Conservation (phyloP, 2,797 vertebrate species). For the Uromys caudimaculatus region DNA sequence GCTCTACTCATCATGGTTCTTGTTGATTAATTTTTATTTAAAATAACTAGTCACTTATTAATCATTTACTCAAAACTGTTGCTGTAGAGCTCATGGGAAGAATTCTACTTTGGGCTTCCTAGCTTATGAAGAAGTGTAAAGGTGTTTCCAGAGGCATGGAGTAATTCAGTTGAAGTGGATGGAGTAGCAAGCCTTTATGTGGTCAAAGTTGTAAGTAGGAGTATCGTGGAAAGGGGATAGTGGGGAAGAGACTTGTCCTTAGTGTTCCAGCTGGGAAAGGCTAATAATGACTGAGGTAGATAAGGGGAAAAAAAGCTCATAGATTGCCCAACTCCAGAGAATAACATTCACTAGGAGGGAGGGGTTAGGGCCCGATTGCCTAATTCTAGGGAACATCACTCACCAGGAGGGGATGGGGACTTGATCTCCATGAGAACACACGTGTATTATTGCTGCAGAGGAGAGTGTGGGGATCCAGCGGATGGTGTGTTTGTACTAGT, state of each 20-base stretch:
- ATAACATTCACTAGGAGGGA: background rate
- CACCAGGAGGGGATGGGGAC: background rate
- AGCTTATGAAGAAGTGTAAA: constrained; percentile 25
- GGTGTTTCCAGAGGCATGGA: background rate
- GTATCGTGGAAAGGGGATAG: background rate
- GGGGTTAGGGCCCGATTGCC: background rate
- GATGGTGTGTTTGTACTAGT: background rate
- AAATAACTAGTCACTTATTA: constrained; percentile 45
- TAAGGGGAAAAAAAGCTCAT: background rate
- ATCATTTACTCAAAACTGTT: constrained; percentile 32
- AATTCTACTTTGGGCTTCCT: constrained; percentile 26
- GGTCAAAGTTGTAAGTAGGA: background rate
- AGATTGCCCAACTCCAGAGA: background rate
- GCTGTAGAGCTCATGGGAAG: background rate
- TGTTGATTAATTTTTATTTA: constrained; percentile 60
- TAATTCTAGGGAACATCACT: background rate
- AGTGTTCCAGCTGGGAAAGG: background rate
- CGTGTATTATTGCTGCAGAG: background rate
- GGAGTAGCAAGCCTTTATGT: background rate
- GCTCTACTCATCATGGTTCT: constrained; percentile 10
- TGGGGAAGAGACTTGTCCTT: background rate
- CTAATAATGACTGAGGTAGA: background rate
- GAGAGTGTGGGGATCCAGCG: background rate
- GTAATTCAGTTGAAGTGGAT: background rate
- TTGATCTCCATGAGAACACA: background rate